phyloP scores from a whole-genome alignment of 2,797 vertebrate species.

The Acanthurus leucopareius region DNA sequence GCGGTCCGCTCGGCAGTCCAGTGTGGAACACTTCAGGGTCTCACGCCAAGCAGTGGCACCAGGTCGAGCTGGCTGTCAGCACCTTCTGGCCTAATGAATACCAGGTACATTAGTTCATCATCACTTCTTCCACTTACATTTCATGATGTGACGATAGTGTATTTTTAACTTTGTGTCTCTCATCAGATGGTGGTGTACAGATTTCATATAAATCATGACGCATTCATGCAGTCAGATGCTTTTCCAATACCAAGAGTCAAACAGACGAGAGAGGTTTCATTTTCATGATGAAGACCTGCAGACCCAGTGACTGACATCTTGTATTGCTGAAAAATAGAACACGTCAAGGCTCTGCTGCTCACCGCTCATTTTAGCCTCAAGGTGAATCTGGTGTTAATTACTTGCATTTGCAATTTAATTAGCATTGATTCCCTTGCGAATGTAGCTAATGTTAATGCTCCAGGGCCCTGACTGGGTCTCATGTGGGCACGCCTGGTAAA shows the following conservation, averaged over 20 bases:
- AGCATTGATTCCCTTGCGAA: slow-evolving; percentile 74
- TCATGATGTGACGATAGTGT: slow-evolving; percentile 2
- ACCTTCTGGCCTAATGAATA: slow-evolving; percentile 98
- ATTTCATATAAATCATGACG: neutral
- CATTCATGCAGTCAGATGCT: slow-evolving; percentile 8
- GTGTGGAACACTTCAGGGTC: slow-evolving; percentile 93
- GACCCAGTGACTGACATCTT: slow-evolving; percentile 32
- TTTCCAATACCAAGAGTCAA: neutral
- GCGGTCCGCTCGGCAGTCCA: slow-evolving; percentile 90
- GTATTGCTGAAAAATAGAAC: slow-evolving; percentile 36
- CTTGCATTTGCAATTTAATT: slow-evolving; percentile 82
- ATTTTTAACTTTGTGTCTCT: neutral
- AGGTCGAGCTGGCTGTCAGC: slow-evolving; percentile 95
- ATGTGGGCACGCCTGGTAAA: slow-evolving; percentile 45
- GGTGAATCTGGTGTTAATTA: slow-evolving; percentile 81
- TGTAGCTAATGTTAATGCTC: slow-evolving; percentile 63
- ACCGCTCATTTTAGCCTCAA: slow-evolving; percentile 60
- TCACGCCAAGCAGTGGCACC: slow-evolving; percentile 94
- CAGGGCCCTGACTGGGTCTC: slow-evolving; percentile 53
- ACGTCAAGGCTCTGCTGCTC: slow-evolving; percentile 52
- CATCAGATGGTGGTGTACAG: neutral
- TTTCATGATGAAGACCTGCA: slow-evolving; percentile 15
- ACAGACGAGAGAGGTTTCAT: slow-evolving; percentile 6
- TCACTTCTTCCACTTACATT: neutral
- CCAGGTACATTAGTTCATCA: slow-evolving; percentile 86